Evolutionary conservation across 2,888 invertebrate species (phyloP).

Genomic region (Chymomyza caudatula): DNA sequence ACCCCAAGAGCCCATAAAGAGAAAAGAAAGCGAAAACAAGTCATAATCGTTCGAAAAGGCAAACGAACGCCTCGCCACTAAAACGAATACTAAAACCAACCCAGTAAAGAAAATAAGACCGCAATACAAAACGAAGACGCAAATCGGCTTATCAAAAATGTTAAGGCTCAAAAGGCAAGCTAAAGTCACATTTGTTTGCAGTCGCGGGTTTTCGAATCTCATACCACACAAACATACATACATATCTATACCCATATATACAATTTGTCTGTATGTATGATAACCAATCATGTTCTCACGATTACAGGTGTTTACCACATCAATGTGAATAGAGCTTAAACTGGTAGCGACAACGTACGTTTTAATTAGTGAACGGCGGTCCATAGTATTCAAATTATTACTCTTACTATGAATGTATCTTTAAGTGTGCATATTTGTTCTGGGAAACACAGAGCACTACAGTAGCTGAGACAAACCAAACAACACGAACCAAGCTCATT

Average conservation of each 20-base stretch:
- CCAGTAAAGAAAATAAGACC: conserved; percentile 16
- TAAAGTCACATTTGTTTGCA: conserved; percentile 48
- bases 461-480: conserved; percentile 10
- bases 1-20: not conserved
- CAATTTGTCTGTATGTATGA: conserved; percentile 46
- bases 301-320: conserved; percentile 63
- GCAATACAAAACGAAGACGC: conserved; percentile 45
- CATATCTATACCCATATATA: not conserved
- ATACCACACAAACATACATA: conserved; percentile 35
- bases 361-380: conserved; percentile 55
- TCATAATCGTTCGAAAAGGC: conserved; percentile 25
- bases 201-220: conserved; percentile 7
- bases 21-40: conserved; percentile 25
- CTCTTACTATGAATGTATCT: not conserved
- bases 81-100: not conserved
- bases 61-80: not conserved
- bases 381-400: conserved; percentile 67
- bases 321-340: conserved; percentile 25
- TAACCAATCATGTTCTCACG: conserved; percentile 63
- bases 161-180: conserved; percentile 40
- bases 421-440: conserved; percentile 49
- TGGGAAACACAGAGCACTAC: conserved; percentile 62
- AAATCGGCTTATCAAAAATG: conserved; percentile 69
- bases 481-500: conserved; percentile 40
- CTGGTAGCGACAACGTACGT: conserved; percentile 26